phyloP scores from a whole-genome alignment of 2,113 vertebrate species.

The Limanda limanda region DNA sequence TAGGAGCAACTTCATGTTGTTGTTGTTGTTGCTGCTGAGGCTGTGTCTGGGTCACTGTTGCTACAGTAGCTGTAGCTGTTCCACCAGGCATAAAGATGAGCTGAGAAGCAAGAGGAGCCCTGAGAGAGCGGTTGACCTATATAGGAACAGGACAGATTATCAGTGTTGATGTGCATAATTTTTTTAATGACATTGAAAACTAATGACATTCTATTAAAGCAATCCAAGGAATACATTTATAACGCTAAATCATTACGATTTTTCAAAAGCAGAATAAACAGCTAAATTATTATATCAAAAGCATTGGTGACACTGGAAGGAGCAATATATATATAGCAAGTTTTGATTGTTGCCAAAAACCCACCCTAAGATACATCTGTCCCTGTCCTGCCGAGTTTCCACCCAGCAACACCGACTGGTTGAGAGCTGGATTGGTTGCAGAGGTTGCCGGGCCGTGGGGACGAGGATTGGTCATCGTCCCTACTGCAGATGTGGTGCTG shows the following conservation, averaged over 20 bases:
- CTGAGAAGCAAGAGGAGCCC: conserved; percentile 92
- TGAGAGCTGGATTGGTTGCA: conserved; percentile 86
- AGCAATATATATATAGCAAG: background rate
- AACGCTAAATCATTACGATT: too few relatives aligned
- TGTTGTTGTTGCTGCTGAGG: conserved; percentile 85
- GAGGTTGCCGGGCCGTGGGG: conserved; percentile 86
- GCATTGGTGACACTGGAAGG: background rate
- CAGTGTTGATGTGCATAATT: background rate
- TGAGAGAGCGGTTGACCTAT: conserved; percentile 85
- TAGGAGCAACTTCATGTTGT: conserved; percentile 88
- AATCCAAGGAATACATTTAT: too few relatives aligned
- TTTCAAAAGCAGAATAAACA: background rate
- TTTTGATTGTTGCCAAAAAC: background rate
- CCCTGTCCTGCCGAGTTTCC: conserved; percentile 90
- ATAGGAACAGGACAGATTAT: conserved; percentile 43
- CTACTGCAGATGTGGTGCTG: conserved; percentile 79
- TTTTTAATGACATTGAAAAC: too few relatives aligned
- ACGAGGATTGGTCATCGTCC: conserved; percentile 78
- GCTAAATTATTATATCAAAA: background rate
- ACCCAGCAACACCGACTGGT: conserved; percentile 94
- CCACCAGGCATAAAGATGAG: conserved; percentile 99
- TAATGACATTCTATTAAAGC: too few relatives aligned
- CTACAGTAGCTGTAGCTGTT: conserved; percentile 90
- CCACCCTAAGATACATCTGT: conserved; percentile 97
- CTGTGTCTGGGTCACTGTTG: conserved; percentile 82